A percentile compares a stretch with the other conserved stretches of the same genome.
These are phyloP conservation scores for Ephydatia muelleri DNA, from an alignment of 37 sponge, comb jelly and placozoan genomes.

Conservation along the genomic window DNA sequence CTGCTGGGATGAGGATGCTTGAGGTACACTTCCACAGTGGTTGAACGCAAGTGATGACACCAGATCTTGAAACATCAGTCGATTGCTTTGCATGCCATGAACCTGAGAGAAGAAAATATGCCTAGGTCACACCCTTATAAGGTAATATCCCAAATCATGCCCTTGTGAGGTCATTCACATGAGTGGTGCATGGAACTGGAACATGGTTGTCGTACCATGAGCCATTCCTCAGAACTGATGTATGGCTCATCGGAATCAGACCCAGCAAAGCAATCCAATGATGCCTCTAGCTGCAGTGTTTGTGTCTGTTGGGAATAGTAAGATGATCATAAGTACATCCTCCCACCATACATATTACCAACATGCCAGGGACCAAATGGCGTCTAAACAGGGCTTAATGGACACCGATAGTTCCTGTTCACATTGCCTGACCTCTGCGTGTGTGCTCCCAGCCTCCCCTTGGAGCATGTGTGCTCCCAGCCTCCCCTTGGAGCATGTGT, in stretches of 20 bases:
- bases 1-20: conserved; percentile 15
- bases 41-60: conserved; percentile 71
- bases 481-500: too few species aligned
- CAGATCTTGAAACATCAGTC: conserved; percentile 61
- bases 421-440: too few species aligned
- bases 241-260: conserved; percentile 24
- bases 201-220: conserved; percentile 22
- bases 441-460: too few species aligned
- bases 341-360: too few species aligned
- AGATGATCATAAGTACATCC: neutral
- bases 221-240: conserved; percentile 77
- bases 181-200: too few species aligned
- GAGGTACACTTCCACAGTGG: conserved; percentile 74
- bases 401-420: too few species aligned
- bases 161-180: neutral
- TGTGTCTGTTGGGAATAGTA: conserved; percentile 10
- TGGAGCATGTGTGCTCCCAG: too few species aligned
- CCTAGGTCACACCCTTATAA: neutral
- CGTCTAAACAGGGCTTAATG: too few species aligned
- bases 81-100: conserved; percentile 60
- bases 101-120: conserved; percentile 17
- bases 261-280: neutral
- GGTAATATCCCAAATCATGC: neutral
- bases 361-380: too few species aligned
- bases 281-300: conserved; percentile 58